These are phyloP conservation scores for Drosophila bipectinata DNA, from an alignment of 1,140 invertebrate genomes.

Conservation along the genomic window DNA sequence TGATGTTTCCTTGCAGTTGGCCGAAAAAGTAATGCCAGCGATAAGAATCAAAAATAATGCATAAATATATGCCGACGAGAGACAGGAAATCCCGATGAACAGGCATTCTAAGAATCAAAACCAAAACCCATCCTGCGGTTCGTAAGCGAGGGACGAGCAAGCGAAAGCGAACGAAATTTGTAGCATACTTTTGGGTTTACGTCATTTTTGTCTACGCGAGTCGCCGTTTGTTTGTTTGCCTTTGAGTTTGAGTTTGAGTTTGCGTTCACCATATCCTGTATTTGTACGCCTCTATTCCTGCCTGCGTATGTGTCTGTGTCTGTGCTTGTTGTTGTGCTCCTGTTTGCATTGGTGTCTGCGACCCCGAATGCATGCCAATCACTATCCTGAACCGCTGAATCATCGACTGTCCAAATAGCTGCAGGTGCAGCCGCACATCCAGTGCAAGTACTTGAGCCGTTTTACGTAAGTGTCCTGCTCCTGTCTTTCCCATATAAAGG, in stretches of 20 bases:
- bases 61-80: conserved; percentile 1
- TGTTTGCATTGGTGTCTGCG: conserved; percentile 44
- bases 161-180: conserved; percentile 44
- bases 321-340: conserved; percentile 33
- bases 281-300: conserved; percentile 32
- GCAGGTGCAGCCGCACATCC: conserved; percentile 14
- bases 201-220: conserved; percentile 75
- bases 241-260: conserved; percentile 16
- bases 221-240: conserved; percentile 50
- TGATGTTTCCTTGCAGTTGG: conserved; percentile 28
- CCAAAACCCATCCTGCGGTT: conserved; percentile 2
- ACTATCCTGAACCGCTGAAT: conserved; percentile 18
- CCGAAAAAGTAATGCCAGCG: conserved; percentile 9
- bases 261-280: conserved; percentile 23
- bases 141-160: conserved; percentile 28
- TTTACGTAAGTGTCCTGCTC: conserved; percentile 60
- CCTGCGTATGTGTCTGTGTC: conserved; percentile 23
- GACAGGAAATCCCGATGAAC: conserved; percentile 25
- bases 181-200: conserved; percentile 75
- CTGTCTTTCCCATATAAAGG: not conserved
- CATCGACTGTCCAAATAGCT: conserved; percentile 46
- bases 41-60: conserved; percentile 11
- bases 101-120: conserved; percentile 24
- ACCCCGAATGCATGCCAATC: conserved; percentile 41
- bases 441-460: conserved; percentile 41